phyloP scores from a whole-genome alignment of 37 sponge, comb jelly and placozoan genomes.

The Agelas oroides region DNA sequence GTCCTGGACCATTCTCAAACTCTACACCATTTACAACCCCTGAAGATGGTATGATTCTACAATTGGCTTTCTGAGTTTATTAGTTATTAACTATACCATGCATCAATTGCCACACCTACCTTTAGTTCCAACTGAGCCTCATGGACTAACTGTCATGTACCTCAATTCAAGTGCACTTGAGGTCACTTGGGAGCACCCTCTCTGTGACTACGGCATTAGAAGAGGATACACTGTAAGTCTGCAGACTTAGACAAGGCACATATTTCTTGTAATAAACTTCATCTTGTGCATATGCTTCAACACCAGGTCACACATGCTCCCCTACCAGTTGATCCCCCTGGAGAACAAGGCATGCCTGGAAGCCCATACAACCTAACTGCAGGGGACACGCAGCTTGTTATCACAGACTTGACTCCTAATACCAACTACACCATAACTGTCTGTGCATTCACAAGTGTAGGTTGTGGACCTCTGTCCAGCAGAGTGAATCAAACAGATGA shows the following conservation, averaged over 20 bases:
- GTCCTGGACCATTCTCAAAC: constrained; percentile 30
- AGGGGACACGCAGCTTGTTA: neutral
- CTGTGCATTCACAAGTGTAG: constrained; percentile 30
- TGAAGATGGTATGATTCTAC: constrained; percentile 42
- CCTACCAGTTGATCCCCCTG: neutral
- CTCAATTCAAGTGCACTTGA: constrained; percentile 25
- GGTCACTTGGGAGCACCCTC: constrained; percentile 24
- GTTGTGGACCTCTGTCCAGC: neutral
- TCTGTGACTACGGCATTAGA: constrained; percentile 37
- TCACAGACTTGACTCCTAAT: constrained; percentile 23
- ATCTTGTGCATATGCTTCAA: too few relatives aligned
- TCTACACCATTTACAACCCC: constrained; percentile 27
- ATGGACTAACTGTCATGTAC: neutral
- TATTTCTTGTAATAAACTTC: neutral
- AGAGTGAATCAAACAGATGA: constrained; percentile 31
- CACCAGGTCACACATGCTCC: constrained; percentile 4
- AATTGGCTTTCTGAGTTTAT: neutral
- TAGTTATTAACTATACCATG: too few relatives aligned
- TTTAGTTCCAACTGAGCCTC: constrained; percentile 8
- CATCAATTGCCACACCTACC: too few relatives aligned
- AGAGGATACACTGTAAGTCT: constrained; percentile 41
- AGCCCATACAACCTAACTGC: neutral
- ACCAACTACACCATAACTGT: constrained; percentile 31
- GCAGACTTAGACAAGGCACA: neutral
- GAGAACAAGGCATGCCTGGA: neutral